phyloP scores from a whole-genome alignment of 1,140 invertebrate genomes.

The Phenacoccus solenopsis region DNA sequence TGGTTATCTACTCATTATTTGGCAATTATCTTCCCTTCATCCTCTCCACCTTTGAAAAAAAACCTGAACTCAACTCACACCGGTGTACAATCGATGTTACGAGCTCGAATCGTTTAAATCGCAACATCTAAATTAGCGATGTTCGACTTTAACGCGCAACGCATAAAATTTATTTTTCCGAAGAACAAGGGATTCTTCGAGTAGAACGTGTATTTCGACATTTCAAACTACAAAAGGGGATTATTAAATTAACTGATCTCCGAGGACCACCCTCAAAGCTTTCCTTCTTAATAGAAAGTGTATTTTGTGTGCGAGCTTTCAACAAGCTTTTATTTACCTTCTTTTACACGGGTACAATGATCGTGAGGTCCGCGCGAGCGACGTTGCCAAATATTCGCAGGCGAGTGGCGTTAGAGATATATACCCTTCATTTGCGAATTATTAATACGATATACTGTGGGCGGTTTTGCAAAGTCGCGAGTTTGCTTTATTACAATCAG shows the following conservation, averaged over 20 bases:
- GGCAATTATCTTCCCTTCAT: too few relatives aligned
- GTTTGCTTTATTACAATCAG: background rate
- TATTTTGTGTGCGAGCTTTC: slow-evolving; percentile 1
- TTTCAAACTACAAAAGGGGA: background rate
- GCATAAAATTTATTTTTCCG: background rate
- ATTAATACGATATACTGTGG: background rate
- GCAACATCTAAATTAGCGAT: background rate
- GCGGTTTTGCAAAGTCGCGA: background rate
- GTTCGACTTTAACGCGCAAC: background rate
- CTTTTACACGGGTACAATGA: background rate
- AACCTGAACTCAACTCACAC: too few relatives aligned
- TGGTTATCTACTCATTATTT: too few relatives aligned
- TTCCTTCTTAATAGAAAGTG: slow-evolving; percentile 2
- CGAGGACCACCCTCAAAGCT: background rate
- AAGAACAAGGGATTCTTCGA: background rate
- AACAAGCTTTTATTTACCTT: background rate
- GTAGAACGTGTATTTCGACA: background rate
- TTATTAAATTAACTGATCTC: slow-evolving; percentile 3
- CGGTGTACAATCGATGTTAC: too few relatives aligned
- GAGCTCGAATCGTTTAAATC: too few relatives aligned
- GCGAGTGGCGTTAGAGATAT: too few relatives aligned
- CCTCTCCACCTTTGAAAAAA: too few relatives aligned
- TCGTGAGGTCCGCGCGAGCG: too few relatives aligned
- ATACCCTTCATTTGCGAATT: background rate
- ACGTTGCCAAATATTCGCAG: background rate